Evolutionary conservation across 2,797 vertebrate species (phyloP).

Genomic region (Fringilla coelebs): DNA sequence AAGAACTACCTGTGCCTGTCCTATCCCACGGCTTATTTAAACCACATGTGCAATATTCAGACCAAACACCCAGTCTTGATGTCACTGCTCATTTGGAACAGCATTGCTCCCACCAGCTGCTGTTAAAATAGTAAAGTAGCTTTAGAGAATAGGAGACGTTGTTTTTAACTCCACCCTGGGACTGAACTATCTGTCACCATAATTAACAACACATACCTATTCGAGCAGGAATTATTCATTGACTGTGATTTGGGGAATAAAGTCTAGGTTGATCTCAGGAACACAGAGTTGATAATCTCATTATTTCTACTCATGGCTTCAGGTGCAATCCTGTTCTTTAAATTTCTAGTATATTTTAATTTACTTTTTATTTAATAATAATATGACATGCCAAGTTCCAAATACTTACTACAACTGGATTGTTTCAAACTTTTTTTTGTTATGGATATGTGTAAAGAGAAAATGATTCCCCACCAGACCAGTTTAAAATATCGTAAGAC

Average conservation of each 20-base stretch:
- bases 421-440: background rate
- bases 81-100: background rate
- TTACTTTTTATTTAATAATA: background rate
- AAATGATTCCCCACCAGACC: background rate
- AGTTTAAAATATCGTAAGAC: background rate
- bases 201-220: background rate
- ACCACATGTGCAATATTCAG: background rate
- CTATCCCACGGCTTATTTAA: background rate
- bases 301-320: background rate
- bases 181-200: background rate
- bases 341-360: background rate
- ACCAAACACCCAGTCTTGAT: background rate
- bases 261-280: background rate
- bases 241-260: background rate
- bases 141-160: background rate
- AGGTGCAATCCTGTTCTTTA: background rate
- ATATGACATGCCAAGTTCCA: background rate
- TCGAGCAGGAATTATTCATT: background rate
- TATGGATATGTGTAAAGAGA: background rate
- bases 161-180: background rate
- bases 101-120: background rate
- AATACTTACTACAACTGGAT: background rate
- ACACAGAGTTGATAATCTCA: background rate
- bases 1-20: background rate
- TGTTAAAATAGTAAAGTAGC: background rate